Conservation (phyloP, 1,140 invertebrate species). For the Manduca sexta region DNA sequence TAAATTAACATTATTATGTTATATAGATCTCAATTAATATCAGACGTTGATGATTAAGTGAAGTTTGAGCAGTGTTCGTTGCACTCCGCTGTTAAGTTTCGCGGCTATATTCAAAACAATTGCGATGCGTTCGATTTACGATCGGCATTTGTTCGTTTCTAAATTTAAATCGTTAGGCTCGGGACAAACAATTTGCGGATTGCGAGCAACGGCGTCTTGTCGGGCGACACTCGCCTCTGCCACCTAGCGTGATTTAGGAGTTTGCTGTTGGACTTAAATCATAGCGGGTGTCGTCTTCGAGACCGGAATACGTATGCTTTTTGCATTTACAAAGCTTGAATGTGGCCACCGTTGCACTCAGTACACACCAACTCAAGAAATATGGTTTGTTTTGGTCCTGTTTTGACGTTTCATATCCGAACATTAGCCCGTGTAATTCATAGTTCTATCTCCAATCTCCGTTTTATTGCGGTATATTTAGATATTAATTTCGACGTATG, state of each 20-base stretch:
- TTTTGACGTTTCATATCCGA: conserved; percentile 18
- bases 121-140: conserved; percentile 56
- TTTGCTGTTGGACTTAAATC: conserved; percentile 41
- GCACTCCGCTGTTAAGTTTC: conserved; percentile 42
- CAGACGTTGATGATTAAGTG: no score
- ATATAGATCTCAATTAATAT: conserved; percentile 30
- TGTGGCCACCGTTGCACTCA: conserved; percentile 26
- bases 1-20: no score
- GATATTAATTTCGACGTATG: not conserved
- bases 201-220: conserved; percentile 50
- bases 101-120: conserved; percentile 65
- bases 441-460: not conserved
- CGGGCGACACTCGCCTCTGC: conserved; percentile 39
- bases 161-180: conserved; percentile 69
- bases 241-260: conserved; percentile 54
- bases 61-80: not conserved
- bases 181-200: conserved; percentile 67
- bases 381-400: conserved; percentile 38
- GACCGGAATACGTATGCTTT: conserved; percentile 41
- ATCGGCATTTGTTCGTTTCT: conserved; percentile 62
- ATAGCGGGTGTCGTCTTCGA: conserved; percentile 39
- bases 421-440: conserved; percentile 14
- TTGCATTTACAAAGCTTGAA: conserved; percentile 28
- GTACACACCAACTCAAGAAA: conserved; percentile 19
- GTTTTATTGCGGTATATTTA: conserved; percentile 1